These are phyloP conservation scores for Harpalus rubripes DNA, from an alignment of 2,888 invertebrate genomes.

Conservation along the genomic window DNA sequence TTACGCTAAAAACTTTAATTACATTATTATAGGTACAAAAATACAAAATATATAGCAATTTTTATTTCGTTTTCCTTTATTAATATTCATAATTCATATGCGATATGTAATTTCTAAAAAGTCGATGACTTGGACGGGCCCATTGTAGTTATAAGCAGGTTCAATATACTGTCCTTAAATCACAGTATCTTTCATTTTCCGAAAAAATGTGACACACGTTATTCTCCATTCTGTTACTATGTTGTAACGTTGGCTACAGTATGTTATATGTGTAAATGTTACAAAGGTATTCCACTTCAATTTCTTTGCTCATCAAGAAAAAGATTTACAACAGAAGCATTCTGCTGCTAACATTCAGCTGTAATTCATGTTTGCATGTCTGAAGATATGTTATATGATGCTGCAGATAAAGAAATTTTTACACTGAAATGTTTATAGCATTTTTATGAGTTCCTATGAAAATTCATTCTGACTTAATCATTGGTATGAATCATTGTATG, in stretches of 20 bases:
- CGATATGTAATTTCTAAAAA: no score
- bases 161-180: no score
- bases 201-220: no score
- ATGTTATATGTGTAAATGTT: not conserved
- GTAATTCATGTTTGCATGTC: slow-evolving; percentile 55
- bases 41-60: no score
- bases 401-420: slow-evolving; percentile 57
- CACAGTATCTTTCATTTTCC: no score
- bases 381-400: slow-evolving; percentile 27
- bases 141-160: no score
- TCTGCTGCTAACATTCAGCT: slow-evolving; percentile 9
- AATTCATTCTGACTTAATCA: slow-evolving; percentile 56
- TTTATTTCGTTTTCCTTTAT: no score
- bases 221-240: no score
- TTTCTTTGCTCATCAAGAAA: slow-evolving; percentile 14
- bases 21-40: no score
- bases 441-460: slow-evolving; percentile 53
- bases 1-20: no score
- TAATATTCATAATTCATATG: no score
- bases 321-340: slow-evolving; percentile 14
- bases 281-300: not conserved
- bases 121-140: no score
- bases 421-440: slow-evolving; percentile 46
- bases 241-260: not conserved
- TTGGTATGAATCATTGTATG: slow-evolving; percentile 46